phyloP scores from a whole-genome alignment of 2,888 invertebrate species.

The Chironomus tentans region DNA sequence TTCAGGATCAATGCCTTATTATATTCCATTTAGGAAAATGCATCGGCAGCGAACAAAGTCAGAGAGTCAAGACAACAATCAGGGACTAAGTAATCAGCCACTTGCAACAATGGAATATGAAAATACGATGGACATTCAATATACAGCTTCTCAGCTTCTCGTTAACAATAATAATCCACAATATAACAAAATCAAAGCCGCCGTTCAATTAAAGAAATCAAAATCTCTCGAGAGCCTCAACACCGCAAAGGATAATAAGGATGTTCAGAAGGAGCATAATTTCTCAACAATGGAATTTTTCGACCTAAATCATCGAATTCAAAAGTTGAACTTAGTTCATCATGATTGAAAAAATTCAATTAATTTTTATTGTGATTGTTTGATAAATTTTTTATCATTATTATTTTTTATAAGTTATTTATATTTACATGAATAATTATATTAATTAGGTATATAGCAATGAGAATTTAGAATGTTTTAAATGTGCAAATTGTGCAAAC shows the following conservation, averaged over 20 bases:
- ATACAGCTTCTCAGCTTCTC: background rate
- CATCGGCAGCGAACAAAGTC: conserved; percentile 17
- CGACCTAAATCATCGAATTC: background rate
- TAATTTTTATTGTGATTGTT: background rate
- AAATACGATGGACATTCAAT: background rate
- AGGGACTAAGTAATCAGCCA: background rate
- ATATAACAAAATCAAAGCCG: conserved; percentile 8
- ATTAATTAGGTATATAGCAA: background rate
- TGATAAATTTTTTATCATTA: background rate
- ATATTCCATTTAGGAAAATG: conserved; percentile 1
- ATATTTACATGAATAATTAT: background rate
- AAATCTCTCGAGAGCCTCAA: conserved; percentile 6
- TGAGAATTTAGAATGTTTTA: background rate
- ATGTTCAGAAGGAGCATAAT: background rate
- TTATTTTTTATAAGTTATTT: background rate
- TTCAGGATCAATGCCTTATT: conserved; percentile 3
- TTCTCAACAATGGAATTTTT: conserved; percentile 14
- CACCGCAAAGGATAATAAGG: background rate
- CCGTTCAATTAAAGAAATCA: conserved; percentile 4
- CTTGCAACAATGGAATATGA: background rate
- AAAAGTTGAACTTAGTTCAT: conserved; percentile 15
- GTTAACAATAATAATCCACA: background rate
- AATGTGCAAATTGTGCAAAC: background rate
- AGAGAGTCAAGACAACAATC: conserved; percentile 5
- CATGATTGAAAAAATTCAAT: background rate